Evolutionary conservation across 2,888 invertebrate species (phyloP).

Genomic region (Petrophora chlorosata): DNA sequence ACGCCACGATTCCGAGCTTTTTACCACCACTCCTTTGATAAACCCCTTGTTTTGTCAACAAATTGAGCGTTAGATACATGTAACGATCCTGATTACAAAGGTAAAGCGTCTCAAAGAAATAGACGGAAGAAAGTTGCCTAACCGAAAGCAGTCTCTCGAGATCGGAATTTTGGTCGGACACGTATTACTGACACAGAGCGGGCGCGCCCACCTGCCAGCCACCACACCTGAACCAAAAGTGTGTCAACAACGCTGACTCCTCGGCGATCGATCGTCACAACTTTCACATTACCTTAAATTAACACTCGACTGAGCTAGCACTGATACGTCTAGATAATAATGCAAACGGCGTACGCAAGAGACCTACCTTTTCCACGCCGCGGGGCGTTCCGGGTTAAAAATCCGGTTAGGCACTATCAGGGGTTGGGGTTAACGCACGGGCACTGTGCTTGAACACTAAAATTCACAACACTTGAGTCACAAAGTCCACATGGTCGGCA

Average conservation of each 20-base stretch:
- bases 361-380: conserved; percentile 73
- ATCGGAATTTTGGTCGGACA: conserved; percentile 78
- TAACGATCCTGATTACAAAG: conserved; percentile 12
- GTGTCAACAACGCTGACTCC: conserved; percentile 77
- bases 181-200: conserved; percentile 66
- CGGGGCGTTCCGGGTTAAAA: conserved; percentile 70
- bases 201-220: conserved; percentile 77
- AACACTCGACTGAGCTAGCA: conserved; percentile 60
- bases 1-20: conserved; percentile 49
- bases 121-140: conserved; percentile 72
- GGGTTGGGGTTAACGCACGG: conserved; percentile 80
- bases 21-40: conserved; percentile 28
- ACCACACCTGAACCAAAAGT: conserved; percentile 81
- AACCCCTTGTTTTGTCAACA: conserved; percentile 17
- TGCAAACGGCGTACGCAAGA: conserved; percentile 11
- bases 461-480: conserved; percentile 78
- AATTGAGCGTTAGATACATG: conserved; percentile 3
- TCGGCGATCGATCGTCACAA: conserved; percentile 74
- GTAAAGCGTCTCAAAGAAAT: conserved; percentile 26
- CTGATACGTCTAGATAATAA: conserved; percentile 51
- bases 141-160: conserved; percentile 73
- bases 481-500: conserved; percentile 73
- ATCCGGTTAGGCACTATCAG: conserved; percentile 81
- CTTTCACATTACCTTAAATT: conserved; percentile 82
- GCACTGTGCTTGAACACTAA: conserved; percentile 76